phyloP scores from a whole-genome alignment of 1,140 invertebrate species.

The Caenorhabditis inopinata region DNA sequence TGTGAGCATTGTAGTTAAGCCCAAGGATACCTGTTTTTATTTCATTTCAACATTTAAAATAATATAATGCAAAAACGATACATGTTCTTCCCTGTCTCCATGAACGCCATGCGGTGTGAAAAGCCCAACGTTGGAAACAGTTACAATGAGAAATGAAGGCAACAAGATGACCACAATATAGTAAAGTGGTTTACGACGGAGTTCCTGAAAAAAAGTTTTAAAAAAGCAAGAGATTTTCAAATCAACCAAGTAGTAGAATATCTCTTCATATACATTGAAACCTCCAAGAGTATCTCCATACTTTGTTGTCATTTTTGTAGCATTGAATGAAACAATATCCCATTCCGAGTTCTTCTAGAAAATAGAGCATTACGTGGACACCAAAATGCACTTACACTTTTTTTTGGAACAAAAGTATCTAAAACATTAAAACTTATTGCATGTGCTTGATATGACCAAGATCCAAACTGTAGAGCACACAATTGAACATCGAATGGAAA shows the following conservation, averaged over 20 bases:
- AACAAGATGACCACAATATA: constrained; percentile 44
- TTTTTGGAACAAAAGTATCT: constrained; percentile 32
- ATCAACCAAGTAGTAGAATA: constrained; percentile 36
- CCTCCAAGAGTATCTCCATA: constrained; percentile 36
- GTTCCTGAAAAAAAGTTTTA: neutral
- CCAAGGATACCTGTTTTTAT: constrained; percentile 44
- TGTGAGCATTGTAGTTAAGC: constrained; percentile 43
- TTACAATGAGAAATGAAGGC: constrained; percentile 43
- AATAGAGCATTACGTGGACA: neutral
- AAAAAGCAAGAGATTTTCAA: neutral
- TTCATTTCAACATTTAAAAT: too few relatives aligned
- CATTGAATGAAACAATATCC: constrained; percentile 36
- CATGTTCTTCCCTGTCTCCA: constrained; percentile 40
- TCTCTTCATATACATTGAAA: constrained; percentile 46
- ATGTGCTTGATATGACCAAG: constrained; percentile 41
- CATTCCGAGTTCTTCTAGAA: constrained; percentile 46
- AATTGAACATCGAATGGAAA: constrained; percentile 46
- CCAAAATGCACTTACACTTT: constrained; percentile 6
- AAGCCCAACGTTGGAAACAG: constrained; percentile 39
- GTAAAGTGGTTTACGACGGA: constrained; percentile 40
- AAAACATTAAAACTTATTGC: constrained; percentile 36
- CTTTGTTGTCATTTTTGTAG: constrained; percentile 37
- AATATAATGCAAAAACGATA: neutral
- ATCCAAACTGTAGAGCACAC: constrained; percentile 41
- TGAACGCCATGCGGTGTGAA: constrained; percentile 45